These are phyloP conservation scores for Cydia fagiglandana DNA, from an alignment of 1,140 invertebrate genomes.

Conservation along the genomic window DNA sequence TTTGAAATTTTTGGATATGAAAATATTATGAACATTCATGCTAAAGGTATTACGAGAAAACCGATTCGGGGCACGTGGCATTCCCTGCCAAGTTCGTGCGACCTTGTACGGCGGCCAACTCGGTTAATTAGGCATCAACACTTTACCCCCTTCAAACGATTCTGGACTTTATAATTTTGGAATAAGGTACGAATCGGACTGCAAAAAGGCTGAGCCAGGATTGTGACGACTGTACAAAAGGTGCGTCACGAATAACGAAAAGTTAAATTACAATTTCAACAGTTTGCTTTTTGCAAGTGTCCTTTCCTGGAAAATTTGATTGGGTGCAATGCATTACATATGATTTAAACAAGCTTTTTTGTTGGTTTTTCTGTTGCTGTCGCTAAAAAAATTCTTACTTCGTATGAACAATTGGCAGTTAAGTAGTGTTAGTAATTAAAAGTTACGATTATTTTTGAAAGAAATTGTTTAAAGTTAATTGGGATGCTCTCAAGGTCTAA, in stretches of 20 bases:
- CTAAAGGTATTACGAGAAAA: conserved; percentile 14
- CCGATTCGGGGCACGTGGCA: conserved; percentile 17
- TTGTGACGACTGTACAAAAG: conserved; percentile 14
- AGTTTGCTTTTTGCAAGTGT: not conserved
- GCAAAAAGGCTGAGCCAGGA: not conserved
- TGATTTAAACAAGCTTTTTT: too few relatives aligned
- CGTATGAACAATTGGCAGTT: too few relatives aligned
- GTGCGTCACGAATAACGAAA: conserved; percentile 19
- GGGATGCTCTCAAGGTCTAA: not conserved
- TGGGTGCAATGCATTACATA: not conserved
- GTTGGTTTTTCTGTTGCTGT: too few relatives aligned
- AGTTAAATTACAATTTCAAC: conserved; percentile 22
- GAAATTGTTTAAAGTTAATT: too few relatives aligned
- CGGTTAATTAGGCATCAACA: conserved; percentile 19
- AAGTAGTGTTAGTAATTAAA: too few relatives aligned
- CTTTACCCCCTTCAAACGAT: not conserved
- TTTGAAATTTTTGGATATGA: not conserved
- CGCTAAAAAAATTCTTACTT: too few relatives aligned
- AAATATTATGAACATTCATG: conserved; percentile 28
- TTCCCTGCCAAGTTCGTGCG: conserved; percentile 24
- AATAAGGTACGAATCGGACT: not conserved
- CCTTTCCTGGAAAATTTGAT: not conserved
- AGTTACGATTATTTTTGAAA: too few relatives aligned
- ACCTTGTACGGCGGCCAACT: conserved; percentile 20
- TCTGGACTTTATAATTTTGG: not conserved